Conservation (phyloP, 2,888 invertebrate species). For the Mythimna loreyi region DNA sequence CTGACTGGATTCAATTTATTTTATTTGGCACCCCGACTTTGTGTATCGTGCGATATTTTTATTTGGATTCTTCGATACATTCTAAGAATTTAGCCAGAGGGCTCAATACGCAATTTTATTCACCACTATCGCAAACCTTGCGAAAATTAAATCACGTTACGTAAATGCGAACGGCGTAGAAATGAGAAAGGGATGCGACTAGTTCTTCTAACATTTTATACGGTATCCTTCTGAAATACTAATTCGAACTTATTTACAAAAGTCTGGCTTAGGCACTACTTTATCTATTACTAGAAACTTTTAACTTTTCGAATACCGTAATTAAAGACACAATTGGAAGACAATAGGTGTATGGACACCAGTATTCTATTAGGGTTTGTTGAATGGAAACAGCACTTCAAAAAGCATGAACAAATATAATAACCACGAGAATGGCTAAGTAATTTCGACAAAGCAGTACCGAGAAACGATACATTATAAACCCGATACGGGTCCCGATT, state of each 20-base stretch:
- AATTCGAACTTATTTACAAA: background rate
- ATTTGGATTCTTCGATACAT: constrained; percentile 59
- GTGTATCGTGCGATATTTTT: constrained; percentile 52
- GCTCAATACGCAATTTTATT: constrained; percentile 43
- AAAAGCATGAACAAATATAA: no score
- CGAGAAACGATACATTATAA: no score
- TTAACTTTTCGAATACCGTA: no score
- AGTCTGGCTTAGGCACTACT: background rate
- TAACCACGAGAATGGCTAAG: no score
- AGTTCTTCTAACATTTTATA: constrained; percentile 2
- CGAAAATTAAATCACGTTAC: constrained; percentile 49
- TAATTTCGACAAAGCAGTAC: no score
- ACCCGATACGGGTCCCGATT: no score
- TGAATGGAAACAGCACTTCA: no score
- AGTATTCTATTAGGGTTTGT: no score
- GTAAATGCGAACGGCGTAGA: constrained; percentile 26
- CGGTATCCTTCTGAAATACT: background rate
- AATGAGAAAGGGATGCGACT: constrained; percentile 24
- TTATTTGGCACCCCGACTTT: constrained; percentile 59
- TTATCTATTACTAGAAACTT: background rate
- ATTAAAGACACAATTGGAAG: no score
- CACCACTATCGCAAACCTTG: constrained; percentile 44
- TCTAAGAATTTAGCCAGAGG: constrained; percentile 52
- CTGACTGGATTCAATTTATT: constrained; percentile 61
- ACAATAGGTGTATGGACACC: no score